phyloP scores from a whole-genome alignment of 2,888 invertebrate species.

The Leptothorax acervorum region DNA sequence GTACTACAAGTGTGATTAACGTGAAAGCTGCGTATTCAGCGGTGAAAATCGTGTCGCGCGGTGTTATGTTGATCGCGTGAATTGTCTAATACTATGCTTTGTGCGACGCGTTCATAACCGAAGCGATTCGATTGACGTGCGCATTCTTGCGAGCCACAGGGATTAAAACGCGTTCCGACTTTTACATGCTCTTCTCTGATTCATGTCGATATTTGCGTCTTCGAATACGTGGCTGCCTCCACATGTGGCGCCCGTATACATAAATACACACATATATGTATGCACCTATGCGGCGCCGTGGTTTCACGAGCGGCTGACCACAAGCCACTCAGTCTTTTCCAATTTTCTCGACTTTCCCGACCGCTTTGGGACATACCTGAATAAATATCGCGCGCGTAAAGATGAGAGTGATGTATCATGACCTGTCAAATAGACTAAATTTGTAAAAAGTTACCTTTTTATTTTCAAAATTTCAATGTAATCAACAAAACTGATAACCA shows the following conservation, averaged over 20 bases:
- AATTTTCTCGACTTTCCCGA: slow-evolving; percentile 4
- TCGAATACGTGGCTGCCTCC: not conserved
- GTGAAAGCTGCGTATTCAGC: not conserved
- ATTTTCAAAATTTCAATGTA: slow-evolving; percentile 7
- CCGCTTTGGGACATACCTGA: slow-evolving; percentile 6
- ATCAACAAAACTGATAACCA: not conserved
- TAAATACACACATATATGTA: not conserved
- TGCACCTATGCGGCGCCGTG: not conserved
- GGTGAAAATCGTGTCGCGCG: not conserved
- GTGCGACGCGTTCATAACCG: not conserved
- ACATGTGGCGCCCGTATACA: not conserved
- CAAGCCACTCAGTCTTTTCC: not conserved
- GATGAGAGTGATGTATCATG: not conserved
- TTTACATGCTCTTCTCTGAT: slow-evolving; percentile 18
- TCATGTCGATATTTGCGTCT: slow-evolving; percentile 20
- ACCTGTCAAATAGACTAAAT: not conserved
- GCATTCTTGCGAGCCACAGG: slow-evolving; percentile 1
- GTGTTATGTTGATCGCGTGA: not conserved
- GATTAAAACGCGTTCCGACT: slow-evolving; percentile 32
- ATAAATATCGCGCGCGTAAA: not conserved
- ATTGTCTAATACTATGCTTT: not conserved
- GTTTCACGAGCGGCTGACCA: slow-evolving; percentile 35
- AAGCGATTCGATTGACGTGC: not conserved
- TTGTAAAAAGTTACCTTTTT: not conserved
- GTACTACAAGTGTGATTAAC: not conserved